phyloP scores from a whole-genome alignment of 2,113 vertebrate genomes.

The Thinocorus orbignyianus region DNA sequence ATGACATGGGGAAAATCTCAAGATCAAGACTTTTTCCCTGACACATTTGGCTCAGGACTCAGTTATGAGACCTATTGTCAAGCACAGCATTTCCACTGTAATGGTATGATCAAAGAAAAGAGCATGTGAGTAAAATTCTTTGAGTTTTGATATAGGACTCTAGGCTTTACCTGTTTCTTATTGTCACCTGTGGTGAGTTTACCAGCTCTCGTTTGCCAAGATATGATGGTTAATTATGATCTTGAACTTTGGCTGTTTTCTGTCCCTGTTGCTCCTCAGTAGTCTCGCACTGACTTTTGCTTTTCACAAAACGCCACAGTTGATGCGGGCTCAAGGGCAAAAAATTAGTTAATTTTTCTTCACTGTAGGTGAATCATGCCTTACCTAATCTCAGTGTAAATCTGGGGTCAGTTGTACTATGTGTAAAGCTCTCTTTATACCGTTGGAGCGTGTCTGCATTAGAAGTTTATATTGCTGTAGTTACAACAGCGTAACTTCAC shows the following conservation, averaged over 20 bases:
- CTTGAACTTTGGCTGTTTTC: neutral
- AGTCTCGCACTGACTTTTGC: neutral
- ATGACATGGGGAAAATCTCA: neutral
- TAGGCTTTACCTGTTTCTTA: neutral
- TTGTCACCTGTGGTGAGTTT: neutral
- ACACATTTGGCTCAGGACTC: neutral
- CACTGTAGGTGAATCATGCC: neutral
- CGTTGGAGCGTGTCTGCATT: neutral
- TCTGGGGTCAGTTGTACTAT: neutral
- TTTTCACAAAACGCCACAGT: neutral
- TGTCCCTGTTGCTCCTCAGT: neutral
- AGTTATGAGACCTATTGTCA: neutral
- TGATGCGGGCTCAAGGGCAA: neutral
- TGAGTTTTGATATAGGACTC: neutral
- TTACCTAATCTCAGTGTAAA: constrained; percentile 10
- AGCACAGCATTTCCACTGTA: neutral
- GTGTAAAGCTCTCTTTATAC: neutral
- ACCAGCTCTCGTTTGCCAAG: neutral
- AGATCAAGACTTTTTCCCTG: neutral
- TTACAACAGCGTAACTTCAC: neutral
- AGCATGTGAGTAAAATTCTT: neutral
- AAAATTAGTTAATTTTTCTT: neutral
- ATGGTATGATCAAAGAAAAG: neutral
- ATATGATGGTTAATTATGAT: neutral
- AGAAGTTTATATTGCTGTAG: constrained; percentile 20